Conservation (phyloP, 2,113 vertebrate species). For the Lepus americanus region DNA sequence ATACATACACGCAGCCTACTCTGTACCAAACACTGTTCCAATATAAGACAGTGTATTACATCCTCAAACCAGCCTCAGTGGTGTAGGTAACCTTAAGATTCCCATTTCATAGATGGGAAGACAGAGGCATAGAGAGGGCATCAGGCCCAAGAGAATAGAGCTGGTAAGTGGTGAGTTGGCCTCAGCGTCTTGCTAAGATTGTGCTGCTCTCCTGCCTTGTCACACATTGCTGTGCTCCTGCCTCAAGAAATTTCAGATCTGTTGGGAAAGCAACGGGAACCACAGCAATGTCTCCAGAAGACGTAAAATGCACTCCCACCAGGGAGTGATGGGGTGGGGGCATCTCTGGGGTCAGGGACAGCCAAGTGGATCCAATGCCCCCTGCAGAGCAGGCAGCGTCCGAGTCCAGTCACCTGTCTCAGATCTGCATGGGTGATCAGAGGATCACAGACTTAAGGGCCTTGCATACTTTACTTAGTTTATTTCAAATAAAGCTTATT, state of each 20-base stretch:
- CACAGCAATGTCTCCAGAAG: not conserved
- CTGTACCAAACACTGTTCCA: not conserved
- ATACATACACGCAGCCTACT: not conserved
- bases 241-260: not conserved
- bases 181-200: not conserved
- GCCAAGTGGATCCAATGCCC: too few species aligned
- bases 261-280: not conserved
- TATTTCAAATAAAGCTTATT: too few species aligned
- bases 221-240: not conserved
- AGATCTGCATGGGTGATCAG: fast-evolving
- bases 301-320: not conserved
- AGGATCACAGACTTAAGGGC: not conserved
- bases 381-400: not conserved
- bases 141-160: not conserved
- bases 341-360: not conserved
- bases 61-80: not conserved
- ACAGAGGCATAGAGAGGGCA: not conserved
- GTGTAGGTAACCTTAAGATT: not conserved
- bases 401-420: not conserved
- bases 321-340: not conserved
- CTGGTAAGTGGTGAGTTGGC: not conserved
- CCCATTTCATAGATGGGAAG: not conserved
- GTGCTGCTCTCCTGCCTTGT: not conserved
- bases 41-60: not conserved
- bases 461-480: not conserved